Evolutionary conservation across 2,797 vertebrate species (phyloP), one percentile per base, ranked within the genome.

Genomic region (Calcarius lapponicus): DNA sequence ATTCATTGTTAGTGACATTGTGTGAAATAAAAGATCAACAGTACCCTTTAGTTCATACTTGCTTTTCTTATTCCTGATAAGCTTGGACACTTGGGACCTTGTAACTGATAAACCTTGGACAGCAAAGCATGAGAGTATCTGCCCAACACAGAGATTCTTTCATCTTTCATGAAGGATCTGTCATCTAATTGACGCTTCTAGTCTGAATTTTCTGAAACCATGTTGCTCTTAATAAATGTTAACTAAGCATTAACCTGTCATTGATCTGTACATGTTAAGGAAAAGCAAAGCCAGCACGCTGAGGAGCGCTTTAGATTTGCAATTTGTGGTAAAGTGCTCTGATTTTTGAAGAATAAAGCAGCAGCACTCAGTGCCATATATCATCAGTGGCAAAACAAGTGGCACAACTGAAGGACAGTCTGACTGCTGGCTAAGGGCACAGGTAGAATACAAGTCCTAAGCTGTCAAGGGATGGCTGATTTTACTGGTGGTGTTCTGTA

Each of bases 161-260:
- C 82, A 93, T 96, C 81, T 82, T 91, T 65, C 87, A 38, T 83
- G 92, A 91, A 87, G 80, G 42, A 84, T 91, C 67, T 96, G 86
- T 82, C 78, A 71, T 85, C 75, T 92, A 93, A 95, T 76, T 93
- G 95, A 95, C 85, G 88, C 57, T 36, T 93, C 87, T 87, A 91
- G 86, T 96, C 74, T 90, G 88, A 93, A 92, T 76, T 96, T 96
- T 94, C 84, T 96, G 93, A 95, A 97, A 95, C 66, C 66, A 76
- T 93, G 93, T 92, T 95, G 70, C 66, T 93, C 65, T 92, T 96
- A 96, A 96, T 95, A 95, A 97, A 93, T 92, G 94, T 93, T 96
- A 95, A 92, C 91, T 96, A 93, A 91, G 85, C 90, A 96, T 97
- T 96, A 95, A 97, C 91, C 94, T 92, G 88, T 66, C 94, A 96